Base-by-base conservation (phyloP, 1,140 invertebrate species). In the Lethocerus indicus region DNA sequence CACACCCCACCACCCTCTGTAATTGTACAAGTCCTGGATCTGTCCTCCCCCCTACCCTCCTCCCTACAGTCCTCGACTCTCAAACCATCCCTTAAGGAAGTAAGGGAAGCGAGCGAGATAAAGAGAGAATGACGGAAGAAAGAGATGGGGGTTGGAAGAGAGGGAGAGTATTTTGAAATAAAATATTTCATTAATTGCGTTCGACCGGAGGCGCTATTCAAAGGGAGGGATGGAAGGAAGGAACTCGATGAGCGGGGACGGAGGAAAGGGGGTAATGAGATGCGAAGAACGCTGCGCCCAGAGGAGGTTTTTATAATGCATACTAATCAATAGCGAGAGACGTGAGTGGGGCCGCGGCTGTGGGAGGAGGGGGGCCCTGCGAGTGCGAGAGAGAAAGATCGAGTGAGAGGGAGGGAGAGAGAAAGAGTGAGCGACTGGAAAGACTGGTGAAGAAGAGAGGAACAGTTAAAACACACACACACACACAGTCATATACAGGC, bases 171-270 rank as follows among this genome's bases (percentile, higher is more conserved):
- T 27, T 25, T 44, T n/a, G 24, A 28, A 44, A 44, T 44, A 44
- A 44, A 44, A 44, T 44, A 44, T 44, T 44, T 44, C 42, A 44
- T 44, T 44, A 44, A 44, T 44, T 44, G 42, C 42, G 42, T 44
- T 44, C 29, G 25, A n/a, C 13, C n/a, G 42, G 42, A n/a, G 42
- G 25, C 42, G 27, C 42, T 13, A 26, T n/a, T 13, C 14, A 25
- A 28, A 44, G 42, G 29, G 42, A 44, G 27, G 42, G n/a, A n/a
- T n/a, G n/a, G n/a, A n/a, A n/a, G n/a, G n/a, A n/a, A n/a, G n/a
- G n/a, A n/a, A n/a, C n/a, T n/a, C n/a, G n/a, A n/a, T 27, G 42
- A 44, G 42, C 16, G 37, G 21, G 37, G 21, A 7, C 3, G 40
- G 21, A 6, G 26, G 42, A 16, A 27, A 16, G 42, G 25, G 42